Conservation (phyloP, 2,113 vertebrate species). For the Gallinago media region DNA sequence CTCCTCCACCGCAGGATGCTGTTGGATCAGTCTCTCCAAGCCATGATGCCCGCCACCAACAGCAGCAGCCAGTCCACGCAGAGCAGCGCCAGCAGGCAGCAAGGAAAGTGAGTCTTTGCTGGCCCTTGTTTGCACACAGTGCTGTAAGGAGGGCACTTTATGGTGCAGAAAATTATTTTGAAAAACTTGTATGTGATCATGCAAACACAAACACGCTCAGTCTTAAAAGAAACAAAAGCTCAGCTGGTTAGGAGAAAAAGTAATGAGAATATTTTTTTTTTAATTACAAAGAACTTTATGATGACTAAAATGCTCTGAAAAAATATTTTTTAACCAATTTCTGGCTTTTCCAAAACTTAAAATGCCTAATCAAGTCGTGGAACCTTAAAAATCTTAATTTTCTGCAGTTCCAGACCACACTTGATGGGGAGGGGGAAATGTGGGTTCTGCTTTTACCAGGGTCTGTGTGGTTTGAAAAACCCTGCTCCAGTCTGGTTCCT, state of each 20-base stretch:
- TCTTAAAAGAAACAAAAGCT: neutral
- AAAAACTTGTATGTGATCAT: neutral
- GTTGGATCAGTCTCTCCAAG: slow-evolving; percentile 62
- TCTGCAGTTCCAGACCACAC: neutral
- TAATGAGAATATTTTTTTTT: neutral
- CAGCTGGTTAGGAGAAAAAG: neutral
- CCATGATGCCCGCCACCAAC: neutral
- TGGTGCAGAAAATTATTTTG: neutral
- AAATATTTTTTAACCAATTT: neutral
- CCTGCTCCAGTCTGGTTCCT: neutral
- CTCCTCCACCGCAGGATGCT: slow-evolving; percentile 13
- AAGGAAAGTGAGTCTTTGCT: slow-evolving; percentile 49
- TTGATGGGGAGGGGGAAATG: neutral
- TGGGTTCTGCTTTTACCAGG: neutral
- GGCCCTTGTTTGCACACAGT: neutral
- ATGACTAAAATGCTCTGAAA: neutral
- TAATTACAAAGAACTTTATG: neutral
- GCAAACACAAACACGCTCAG: neutral
- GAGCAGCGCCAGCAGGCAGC: slow-evolving; percentile 43
- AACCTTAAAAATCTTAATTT: neutral
- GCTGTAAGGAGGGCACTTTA: neutral
- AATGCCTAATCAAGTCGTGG: neutral
- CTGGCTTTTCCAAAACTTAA: neutral
- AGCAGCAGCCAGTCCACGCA: neutral
- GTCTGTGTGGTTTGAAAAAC: slow-evolving; percentile 20